Evolutionary conservation across 1,140 invertebrate genomes (phyloP), one percentile per base, ranked within the genome.

Genomic region (Chlorops oryzae): DNA sequence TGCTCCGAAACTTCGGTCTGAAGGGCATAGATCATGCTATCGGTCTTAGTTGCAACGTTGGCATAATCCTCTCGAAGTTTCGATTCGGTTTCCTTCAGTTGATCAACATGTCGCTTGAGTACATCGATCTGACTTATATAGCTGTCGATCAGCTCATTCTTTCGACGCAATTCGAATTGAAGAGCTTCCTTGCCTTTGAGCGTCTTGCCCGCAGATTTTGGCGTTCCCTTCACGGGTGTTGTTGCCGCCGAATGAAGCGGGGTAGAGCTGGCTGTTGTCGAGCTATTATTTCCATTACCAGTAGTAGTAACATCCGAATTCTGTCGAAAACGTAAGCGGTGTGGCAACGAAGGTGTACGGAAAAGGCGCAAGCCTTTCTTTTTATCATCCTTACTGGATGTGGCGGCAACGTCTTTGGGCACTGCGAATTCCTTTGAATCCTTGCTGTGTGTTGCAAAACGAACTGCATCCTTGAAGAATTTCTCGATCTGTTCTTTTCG

Each of bases 401-500:
- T 5, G 42, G 21, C 42, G 15, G 20, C 15, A 18, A 35, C 42
- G 15, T 50, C 47, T 12, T 49, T 51, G 7, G 64, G 67, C 42
- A 70, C 65, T 51, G 67, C 67, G 23, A 66, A 70, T 50, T 70
- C 67, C 40, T 70, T 70, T 44, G 65, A 48, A 17, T 71, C 68
- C 50, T 71, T 72, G 2, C 55, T 61, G 56, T 55, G 69, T 21
- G 62, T 61, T 1, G 65, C 65, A 25, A 64, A 64, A 22, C 63
- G 57, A 5, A 67, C 64, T 3, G 65, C 68, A 48, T 71, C 68
- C 56, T 71, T 71, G 18, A 71, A 69, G 51, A 71, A 71, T 52
- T 71, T 71, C 35, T 71, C 69, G 12, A 71, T 71, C 22, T 69
- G 68, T 44, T 71, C 68, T 40, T 67, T 71, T 12, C 68, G 62